Evolutionary conservation across 2,113 vertebrate genomes (phyloP).

Genomic region (Sapajus apella): DNA sequence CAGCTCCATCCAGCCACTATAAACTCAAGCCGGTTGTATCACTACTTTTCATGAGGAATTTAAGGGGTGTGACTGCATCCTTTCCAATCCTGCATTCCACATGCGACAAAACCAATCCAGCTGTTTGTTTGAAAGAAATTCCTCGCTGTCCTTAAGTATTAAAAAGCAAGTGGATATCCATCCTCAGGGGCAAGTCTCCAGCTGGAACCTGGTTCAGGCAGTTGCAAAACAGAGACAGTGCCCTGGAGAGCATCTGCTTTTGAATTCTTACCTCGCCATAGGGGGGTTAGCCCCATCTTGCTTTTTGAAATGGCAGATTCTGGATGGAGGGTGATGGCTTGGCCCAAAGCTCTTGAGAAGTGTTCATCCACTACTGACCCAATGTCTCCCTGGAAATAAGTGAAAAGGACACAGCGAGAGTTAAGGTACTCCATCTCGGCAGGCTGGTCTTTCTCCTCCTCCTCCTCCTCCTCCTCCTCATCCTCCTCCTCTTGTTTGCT

Average conservation of each 20-base stretch:
- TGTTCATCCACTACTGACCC: constrained; percentile 97
- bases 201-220: constrained; percentile 52
- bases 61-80: constrained; percentile 79
- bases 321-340: constrained; percentile 90
- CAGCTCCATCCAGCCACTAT: constrained; percentile 51
- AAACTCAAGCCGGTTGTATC: constrained; percentile 66
- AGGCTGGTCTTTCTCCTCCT: constrained; percentile 92
- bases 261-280: constrained; percentile 93
- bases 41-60: constrained; percentile 78
- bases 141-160: constrained; percentile 71
- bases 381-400: constrained; percentile 98
- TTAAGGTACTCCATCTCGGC: constrained; percentile 97
- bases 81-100: constrained; percentile 80
- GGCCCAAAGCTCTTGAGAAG: constrained; percentile 97
- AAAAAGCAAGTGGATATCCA: constrained; percentile 74
- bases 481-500: constrained; percentile 89
- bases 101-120: constrained; percentile 79
- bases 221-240: not conserved
- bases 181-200: constrained; percentile 70
- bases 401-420: constrained; percentile 98
- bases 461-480: constrained; percentile 81
- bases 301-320: constrained; percentile 89
- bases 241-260: constrained; percentile 61
- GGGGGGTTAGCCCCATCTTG: constrained; percentile 85
- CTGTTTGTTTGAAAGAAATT: constrained; percentile 79